Evolutionary conservation across 37 sponge, comb jelly and placozoan species (phyloP), one percentile per base, ranked within the genome.

Genomic region (Geodia barretti): DNA sequence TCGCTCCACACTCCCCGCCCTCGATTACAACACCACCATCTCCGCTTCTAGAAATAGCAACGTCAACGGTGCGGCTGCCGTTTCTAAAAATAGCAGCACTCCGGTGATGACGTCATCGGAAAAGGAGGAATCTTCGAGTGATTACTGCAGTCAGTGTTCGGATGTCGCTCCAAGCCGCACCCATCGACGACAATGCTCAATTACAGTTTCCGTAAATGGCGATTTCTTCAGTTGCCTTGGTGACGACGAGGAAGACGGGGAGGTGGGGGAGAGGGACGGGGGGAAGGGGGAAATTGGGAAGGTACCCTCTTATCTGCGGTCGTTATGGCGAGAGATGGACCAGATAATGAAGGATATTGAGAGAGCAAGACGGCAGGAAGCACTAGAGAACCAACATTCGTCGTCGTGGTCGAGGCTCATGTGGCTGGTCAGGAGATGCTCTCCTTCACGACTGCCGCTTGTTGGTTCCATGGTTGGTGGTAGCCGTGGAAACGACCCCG

Each of bases 141-240:
- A n/a, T n/a, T n/a, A n/a, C n/a, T 39, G 24, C 73, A 8, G 24
- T 40, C 3, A 7, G 3, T 4, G 38, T 21, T 1, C 23, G 3
- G 5, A 4, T 38, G 2, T 5, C 37, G 3, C 35, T 26, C 14
- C 41, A 72, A 28, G 24, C 43, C 11, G 9, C 17, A 29, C 3
- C 37, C 42, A 38, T 25, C 4, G 8, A 39, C 19, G 37, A 28
- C 32, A 2, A 28, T 43, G 9, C 42, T 72, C 42, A 9, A 1
- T 72, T 2, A 72, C 73, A n/a, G 20, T 72, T 4, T 72, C 37
- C 20, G 41, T 43, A 25, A 40, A 39, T 72, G 73, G 73, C 40
- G 73, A 72, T 25, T 72, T 39, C 23, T 72, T 41, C 37, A 37
- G 42, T 29, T 30, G 21, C 36, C 4, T 5, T 21, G 73, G 43